Evolutionary conservation across 2,888 invertebrate species (phyloP).

Genomic region (Copidosoma aretas): DNA sequence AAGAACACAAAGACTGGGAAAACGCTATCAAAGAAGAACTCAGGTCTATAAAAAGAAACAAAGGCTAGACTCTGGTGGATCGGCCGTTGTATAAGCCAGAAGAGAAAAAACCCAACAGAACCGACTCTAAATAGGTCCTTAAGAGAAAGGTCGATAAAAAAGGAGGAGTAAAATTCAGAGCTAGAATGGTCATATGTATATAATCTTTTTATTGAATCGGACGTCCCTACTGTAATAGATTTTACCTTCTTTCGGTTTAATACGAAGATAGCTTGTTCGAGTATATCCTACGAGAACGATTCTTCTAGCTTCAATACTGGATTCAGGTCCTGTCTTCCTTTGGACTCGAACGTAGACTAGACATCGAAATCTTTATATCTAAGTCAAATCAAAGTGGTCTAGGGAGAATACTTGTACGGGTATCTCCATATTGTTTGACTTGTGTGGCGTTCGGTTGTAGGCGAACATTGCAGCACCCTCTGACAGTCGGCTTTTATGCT

Average conservation of each 20-base stretch:
- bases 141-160: constrained; percentile 23
- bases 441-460: constrained; percentile 35
- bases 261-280: constrained; percentile 37
- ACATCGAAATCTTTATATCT: neutral
- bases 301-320: neutral
- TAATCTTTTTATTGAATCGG: constrained; percentile 44
- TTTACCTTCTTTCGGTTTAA: constrained; percentile 41
- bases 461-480: constrained; percentile 36
- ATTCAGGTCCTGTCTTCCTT: constrained; percentile 2
- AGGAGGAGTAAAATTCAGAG: neutral
- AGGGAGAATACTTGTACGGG: neutral
- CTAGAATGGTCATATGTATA: neutral
- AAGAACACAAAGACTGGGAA: constrained; percentile 16
- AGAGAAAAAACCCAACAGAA: constrained; percentile 18
- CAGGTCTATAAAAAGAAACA: constrained; percentile 26
- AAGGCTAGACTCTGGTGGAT: constrained; percentile 34
- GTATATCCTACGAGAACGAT: neutral
- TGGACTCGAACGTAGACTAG: neutral
- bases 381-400: neutral
- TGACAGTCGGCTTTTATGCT: too few species aligned
- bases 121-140: neutral
- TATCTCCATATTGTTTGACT: constrained; percentile 24
- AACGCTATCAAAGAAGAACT: constrained; percentile 32
- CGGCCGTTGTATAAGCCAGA: constrained; percentile 11
- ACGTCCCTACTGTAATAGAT: constrained; percentile 42